Base-by-base conservation (phyloP, 2,113 vertebrate genomes). In the Embiotoca jacksoni region DNA sequence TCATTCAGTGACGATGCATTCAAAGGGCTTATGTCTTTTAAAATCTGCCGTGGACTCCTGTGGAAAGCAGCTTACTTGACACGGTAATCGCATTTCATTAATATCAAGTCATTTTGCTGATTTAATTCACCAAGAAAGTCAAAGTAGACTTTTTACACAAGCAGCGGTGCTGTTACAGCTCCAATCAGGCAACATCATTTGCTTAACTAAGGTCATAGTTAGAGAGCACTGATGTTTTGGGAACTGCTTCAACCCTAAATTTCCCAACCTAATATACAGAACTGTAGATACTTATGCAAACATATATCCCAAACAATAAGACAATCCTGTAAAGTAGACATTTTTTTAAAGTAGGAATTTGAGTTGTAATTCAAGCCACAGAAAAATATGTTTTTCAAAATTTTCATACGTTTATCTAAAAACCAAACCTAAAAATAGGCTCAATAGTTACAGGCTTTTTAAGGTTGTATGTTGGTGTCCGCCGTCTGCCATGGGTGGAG, bases 381-480 rank as follows among this genome's bases (percentile, higher is more conserved):
- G 44, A 46, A 5, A 44, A 46, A 6, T 23, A 23, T 23, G 23
- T 23, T 23, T 23, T 23, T 23, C 23, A 23, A 23, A 23, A 23
- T 23, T 23, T 23, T 23, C 23, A 58, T 39, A 16, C 30, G 54
- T 41, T 64, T 1, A 67, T 74, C 31, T 35, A 60, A 72, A 77
- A 77, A 76, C n/a, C 4, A 15, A 39, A 61, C 44, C 89, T 94
- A 94, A 91, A 94, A 94, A 94, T 94, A 94, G 92, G 74, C 52
- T 65, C 53, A 39, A 75, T 80, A 64, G 55, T 35, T 46, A 75
- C 46, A 33, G 91, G 58, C 94, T 94, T 94, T 94, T 93, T 92
- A 94, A 89, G 93, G 94, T 73, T 89, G 90, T 69, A 56, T 14
- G 66, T 63, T 7, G 39, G 66, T 47, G 82, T 68, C 70, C 8